Evolutionary conservation across 2,797 vertebrate genomes (phyloP).

Genomic region (Pachyuromys duprasi): DNA sequence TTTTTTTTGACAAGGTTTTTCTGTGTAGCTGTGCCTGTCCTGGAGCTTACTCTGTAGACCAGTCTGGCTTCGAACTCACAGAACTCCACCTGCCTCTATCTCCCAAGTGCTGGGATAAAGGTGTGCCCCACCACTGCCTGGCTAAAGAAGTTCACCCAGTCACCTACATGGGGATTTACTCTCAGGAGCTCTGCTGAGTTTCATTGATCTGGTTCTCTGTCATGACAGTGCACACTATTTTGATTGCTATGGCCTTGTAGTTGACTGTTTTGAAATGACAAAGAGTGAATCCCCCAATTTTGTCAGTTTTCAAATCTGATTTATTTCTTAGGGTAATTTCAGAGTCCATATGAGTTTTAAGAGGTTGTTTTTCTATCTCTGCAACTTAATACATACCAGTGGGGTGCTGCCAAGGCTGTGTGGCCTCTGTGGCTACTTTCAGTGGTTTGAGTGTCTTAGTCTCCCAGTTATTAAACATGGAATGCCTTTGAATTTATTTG

Average conservation of each 20-base stretch:
- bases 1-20: not conserved
- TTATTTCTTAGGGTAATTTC: not conserved
- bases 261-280: no score
- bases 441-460: not conserved
- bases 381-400: not conserved
- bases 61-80: not conserved
- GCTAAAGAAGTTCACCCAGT: not conserved
- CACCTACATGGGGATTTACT: fast-evolving
- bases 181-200: not conserved
- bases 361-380: not conserved
- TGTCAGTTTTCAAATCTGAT: not conserved
- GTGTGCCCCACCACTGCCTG: no score
- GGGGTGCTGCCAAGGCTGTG: not conserved
- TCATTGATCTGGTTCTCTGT: not conserved
- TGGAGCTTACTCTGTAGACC: not conserved
- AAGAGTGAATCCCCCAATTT: no score
- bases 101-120: not conserved
- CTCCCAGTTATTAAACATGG: not conserved
- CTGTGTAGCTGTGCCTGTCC: not conserved
- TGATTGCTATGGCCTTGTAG: fast-evolving
- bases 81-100: not conserved
- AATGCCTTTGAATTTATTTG: not conserved
- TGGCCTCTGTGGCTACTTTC: not conserved
- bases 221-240: fast-evolving
- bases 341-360: not conserved